These are phyloP conservation scores for Sycon ciliatum DNA, from an alignment of 37 sponge, comb jelly and placozoan species.

Conservation along the genomic window DNA sequence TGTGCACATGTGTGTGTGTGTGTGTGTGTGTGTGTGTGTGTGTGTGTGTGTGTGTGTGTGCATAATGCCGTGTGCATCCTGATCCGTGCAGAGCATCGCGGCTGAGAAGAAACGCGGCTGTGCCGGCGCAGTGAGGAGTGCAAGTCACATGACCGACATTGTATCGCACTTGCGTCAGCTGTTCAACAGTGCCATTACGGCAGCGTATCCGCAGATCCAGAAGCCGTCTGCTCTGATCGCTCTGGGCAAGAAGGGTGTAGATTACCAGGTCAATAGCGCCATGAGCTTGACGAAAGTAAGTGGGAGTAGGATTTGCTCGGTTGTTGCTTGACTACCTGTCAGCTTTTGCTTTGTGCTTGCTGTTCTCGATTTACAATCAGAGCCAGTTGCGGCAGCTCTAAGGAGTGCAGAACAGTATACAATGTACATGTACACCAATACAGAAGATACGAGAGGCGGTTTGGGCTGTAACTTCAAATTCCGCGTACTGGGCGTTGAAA, in stretches of 20 bases:
- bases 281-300: not conserved
- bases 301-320: not conserved
- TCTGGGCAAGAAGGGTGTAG: not conserved
- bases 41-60: slow-evolving; percentile 24
- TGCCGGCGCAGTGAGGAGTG: too few species aligned
- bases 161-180: not conserved
- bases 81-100: too few species aligned
- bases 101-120: too few species aligned
- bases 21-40: slow-evolving; percentile 24
- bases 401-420: too few species aligned
- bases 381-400: too few species aligned
- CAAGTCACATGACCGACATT: too few species aligned
- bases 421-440: too few species aligned
- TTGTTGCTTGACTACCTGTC: not conserved
- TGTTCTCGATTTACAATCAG: too few species aligned
- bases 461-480: too few species aligned
- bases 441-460: too few species aligned
- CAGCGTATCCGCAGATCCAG: not conserved
- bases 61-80: not conserved
- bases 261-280: not conserved
- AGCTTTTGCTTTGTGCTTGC: too few species aligned
- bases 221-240: not conserved
- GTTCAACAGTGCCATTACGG: not conserved
- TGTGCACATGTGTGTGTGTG: slow-evolving; percentile 19
- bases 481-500: too few species aligned